Percentiles rank a stretch among this genome's conserved stretches.
Conservation (phyloP, 2,113 vertebrate genomes). For the Xenus cinereus region DNA sequence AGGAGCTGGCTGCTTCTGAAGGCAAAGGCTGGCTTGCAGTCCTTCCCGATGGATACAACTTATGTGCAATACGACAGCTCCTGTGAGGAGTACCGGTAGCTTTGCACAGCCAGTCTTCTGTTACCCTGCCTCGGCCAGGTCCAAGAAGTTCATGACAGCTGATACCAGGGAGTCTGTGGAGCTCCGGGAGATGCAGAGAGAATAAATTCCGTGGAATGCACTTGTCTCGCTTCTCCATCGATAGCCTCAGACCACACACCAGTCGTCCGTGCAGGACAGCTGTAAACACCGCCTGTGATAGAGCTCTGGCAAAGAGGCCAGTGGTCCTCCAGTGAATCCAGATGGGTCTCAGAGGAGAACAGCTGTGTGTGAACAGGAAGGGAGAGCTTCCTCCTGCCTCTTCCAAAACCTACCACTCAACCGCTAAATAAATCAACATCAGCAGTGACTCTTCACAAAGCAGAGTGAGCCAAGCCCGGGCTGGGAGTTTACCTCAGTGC, state of each 20-base stretch:
- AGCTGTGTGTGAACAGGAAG: slow-evolving; percentile 70
- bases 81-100: not conserved
- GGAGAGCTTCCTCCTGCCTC: slow-evolving; percentile 51
- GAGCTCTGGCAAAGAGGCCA: slow-evolving; percentile 55
- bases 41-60: not conserved
- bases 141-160: not conserved
- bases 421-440: slow-evolving; percentile 61
- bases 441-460: slow-evolving; percentile 44
- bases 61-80: not conserved
- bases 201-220: not conserved
- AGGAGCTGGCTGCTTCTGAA: not conserved
- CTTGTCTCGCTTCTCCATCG: slow-evolving; percentile 15
- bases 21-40: not conserved
- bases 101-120: not conserved
- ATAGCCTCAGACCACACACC: slow-evolving; percentile 61
- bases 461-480: slow-evolving; percentile 28
- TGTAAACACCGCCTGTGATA: slow-evolving; percentile 53
- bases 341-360: slow-evolving; percentile 59
- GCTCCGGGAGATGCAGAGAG: not conserved
- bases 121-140: not conserved
- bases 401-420: slow-evolving; percentile 61
- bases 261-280: slow-evolving; percentile 16
- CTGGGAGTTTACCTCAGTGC: slow-evolving; percentile 45
- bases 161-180: not conserved
- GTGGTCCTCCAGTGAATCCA: slow-evolving; percentile 61